Conservation (phyloP, 2,113 vertebrate species). For the Elaphurus davidianus region DNA sequence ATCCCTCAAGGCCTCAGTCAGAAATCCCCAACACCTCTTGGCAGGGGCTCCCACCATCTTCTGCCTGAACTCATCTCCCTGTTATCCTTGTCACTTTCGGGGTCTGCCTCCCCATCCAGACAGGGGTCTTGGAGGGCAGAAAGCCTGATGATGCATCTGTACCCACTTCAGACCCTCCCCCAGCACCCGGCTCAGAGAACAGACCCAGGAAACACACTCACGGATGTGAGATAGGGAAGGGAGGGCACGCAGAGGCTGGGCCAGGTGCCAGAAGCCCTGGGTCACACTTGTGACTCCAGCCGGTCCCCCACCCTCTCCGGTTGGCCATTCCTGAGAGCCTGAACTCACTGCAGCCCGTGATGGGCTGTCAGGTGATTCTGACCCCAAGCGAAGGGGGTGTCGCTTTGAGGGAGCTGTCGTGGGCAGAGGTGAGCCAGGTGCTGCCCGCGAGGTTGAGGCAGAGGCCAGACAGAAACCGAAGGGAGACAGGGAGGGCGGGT, state of each 20-base stretch:
- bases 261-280: not conserved
- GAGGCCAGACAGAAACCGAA: not conserved
- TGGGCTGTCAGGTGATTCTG: not conserved
- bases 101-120: not conserved
- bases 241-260: not conserved
- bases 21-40: not conserved
- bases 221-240: not conserved
- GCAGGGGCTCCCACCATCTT: too few species aligned
- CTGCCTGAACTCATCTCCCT: not conserved
- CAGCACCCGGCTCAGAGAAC: not conserved
- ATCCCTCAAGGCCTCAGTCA: not conserved
- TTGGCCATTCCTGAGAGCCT: not conserved
- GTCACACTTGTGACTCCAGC: not conserved
- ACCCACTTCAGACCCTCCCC: rapidly evolving
- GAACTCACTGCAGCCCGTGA: not conserved
- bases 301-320: not conserved
- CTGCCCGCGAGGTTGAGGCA: not conserved
- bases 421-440: not conserved
- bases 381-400: not conserved
- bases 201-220: not conserved
- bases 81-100: too few species aligned
- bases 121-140: not conserved
- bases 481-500: not conserved
- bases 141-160: rapidly evolving
- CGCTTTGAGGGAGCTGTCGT: not conserved